phyloP scores from a whole-genome alignment of 2,797 vertebrate genomes.

The Hozukius guyotensis region DNA sequence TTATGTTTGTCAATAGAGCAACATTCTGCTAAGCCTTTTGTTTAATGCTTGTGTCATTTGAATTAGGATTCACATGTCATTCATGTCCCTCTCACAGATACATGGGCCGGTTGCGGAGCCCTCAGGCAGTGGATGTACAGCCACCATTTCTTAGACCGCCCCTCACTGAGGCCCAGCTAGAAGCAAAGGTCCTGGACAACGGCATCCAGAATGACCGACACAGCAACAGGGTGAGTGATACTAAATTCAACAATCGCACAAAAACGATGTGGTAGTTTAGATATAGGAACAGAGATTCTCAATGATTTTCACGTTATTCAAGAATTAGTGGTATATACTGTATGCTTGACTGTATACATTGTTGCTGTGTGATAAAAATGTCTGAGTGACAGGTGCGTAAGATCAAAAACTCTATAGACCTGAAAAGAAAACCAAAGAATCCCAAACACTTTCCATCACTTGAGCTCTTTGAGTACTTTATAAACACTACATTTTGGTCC shows the following conservation, averaged over 20 bases:
- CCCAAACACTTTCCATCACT: too few species aligned
- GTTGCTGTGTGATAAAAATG: not conserved
- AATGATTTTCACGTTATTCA: not conserved
- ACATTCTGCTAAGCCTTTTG: not conserved
- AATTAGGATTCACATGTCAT: not conserved
- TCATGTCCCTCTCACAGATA: constrained; percentile 83
- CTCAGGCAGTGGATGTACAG: constrained; percentile 86
- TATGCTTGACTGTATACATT: not conserved
- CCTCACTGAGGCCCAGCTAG: constrained; percentile 90
- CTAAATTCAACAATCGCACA: not conserved
- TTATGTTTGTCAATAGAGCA: not conserved
- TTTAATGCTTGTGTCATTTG: not conserved
- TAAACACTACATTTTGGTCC: too few species aligned
- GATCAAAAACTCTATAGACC: too few species aligned
- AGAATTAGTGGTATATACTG: not conserved
- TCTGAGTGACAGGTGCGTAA: too few species aligned
- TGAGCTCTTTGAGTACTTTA: too few species aligned
- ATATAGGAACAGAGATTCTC: not conserved
- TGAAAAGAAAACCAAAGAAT: too few species aligned
- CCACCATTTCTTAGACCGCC: constrained; percentile 92
- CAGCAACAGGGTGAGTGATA: constrained; percentile 76
- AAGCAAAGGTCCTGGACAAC: constrained; percentile 95
- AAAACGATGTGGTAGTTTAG: not conserved
- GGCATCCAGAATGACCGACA: constrained; percentile 94
- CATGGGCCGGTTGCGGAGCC: constrained; percentile 86